A percentile compares a stretch with the other conserved stretches of the same genome.
Conservation (phyloP, 2,888 invertebrate genomes). For the Poecilobothrus nobilitatus region DNA sequence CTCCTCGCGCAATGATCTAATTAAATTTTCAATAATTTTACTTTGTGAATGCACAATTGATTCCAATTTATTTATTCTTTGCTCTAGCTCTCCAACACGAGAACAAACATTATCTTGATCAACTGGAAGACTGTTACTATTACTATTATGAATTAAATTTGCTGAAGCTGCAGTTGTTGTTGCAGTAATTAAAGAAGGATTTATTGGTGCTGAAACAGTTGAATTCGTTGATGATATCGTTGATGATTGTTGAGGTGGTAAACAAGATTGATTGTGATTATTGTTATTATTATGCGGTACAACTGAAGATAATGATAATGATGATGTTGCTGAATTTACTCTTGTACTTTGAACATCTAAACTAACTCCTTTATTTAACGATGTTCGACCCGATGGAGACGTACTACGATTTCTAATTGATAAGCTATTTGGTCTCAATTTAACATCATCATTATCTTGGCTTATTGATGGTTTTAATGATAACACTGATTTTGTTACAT, state of each 20-base stretch:
- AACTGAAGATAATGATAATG: conserved; percentile 13
- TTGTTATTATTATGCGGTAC: conserved; percentile 16
- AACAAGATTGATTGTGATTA: conserved; percentile 16
- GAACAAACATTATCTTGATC: conserved; percentile 23
- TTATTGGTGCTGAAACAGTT: conserved; percentile 5
- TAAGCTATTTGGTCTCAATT: conserved; percentile 36
- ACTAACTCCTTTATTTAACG: conserved; percentile 11
- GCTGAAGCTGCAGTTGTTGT: conserved; percentile 13
- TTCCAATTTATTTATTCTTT: conserved; percentile 39
- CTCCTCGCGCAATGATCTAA: conserved; percentile 53
- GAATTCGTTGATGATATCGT: conserved; percentile 16
- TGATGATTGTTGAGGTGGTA: conserved; percentile 16
- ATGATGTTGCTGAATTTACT: conserved; percentile 16
- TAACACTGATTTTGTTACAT: conserved; percentile 22
- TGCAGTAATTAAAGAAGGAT: conserved; percentile 13
- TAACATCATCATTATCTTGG: conserved; percentile 30
- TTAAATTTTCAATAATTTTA: conserved; percentile 56
- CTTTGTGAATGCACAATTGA: conserved; percentile 40
- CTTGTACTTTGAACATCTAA: conserved; percentile 11
- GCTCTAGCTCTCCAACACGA: conserved; percentile 36
- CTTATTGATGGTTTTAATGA: conserved; percentile 18
- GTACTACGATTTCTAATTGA: conserved; percentile 38
- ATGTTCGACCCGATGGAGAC: conserved; percentile 30
- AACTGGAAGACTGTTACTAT: conserved; percentile 5
- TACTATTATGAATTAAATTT: conserved; percentile 1